Evolutionary conservation across 2,888 invertebrate genomes (phyloP), one percentile per base, ranked within the genome.

Genomic region (Hipparchia semele): DNA sequence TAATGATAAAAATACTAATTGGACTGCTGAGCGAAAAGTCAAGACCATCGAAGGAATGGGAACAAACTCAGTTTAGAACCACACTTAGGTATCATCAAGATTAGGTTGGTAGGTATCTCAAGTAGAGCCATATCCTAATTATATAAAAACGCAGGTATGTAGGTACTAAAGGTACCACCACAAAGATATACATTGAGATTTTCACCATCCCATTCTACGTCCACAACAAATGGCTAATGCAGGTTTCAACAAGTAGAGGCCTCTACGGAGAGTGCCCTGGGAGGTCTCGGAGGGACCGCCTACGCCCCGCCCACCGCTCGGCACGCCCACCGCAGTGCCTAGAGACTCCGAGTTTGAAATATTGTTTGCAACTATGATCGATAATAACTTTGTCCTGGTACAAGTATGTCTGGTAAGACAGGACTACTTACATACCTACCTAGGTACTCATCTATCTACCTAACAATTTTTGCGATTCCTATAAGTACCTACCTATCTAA

Each of bases 211-310:
- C 53, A 54, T 45, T 60, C 67, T 60, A 71, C 69, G 74, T 71
- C 69, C 72, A 67, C 62, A 73, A 73, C 73, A 75, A 75, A 73
- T 72, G 75, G 71, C 68, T 76, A 70, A 75, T 70, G 46, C 72
- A 46, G 71, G 74, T 68, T 76, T 74, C 76, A 76, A 88, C 88
- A 88, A 90, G 87, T 89, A 81, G 82, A 81, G 81, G 81, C 85
- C 87, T 87, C 86, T 75, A 79, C 83, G 86, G 87, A 85, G 87
- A 84, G 87, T 87, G 87, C 87, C 84, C 80, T 87, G 90, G 90
- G 91, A 91, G 88, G 90, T 82, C 90, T 84, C 90, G 75, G 39
- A 78, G 86, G 90, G 87, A 82, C 88, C 87, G 87, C 85, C 89
- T 84, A 73, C 81, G 86, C 86, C 88, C 87, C 93, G 93, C 93